phyloP scores from a whole-genome alignment of 1,140 invertebrate species.

The Luehdorfia chinensis region DNA sequence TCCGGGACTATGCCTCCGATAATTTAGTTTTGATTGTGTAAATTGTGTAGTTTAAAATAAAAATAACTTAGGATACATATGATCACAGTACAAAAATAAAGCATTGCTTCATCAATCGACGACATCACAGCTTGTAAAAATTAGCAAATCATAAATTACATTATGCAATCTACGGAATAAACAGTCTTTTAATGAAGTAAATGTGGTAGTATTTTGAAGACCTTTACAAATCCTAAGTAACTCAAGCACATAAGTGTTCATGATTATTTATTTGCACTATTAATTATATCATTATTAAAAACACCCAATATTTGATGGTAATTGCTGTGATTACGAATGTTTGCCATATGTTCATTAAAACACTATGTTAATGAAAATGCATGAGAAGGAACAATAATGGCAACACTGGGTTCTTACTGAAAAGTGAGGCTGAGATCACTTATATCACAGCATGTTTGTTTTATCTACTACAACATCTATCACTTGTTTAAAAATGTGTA shows the following conservation, averaged over 20 bases:
- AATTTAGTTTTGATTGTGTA: conserved; percentile 20
- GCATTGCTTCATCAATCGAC: conserved; percentile 66
- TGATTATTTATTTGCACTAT: too few relatives aligned
- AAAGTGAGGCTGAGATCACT: conserved; percentile 4
- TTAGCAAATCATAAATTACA: conserved; percentile 52
- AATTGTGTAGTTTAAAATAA: conserved; percentile 18
- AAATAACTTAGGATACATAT: conserved; percentile 57
- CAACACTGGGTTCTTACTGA: background rate
- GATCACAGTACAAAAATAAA: conserved; percentile 75
- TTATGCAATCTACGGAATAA: conserved; percentile 29
- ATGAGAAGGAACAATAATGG: background rate
- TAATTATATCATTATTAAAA: too few relatives aligned
- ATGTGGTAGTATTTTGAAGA: too few relatives aligned
- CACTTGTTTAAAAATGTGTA: too few relatives aligned
- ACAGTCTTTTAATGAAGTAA: conserved; percentile 19
- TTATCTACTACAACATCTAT: background rate
- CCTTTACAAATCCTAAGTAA: too few relatives aligned
- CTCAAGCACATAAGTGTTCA: too few relatives aligned
- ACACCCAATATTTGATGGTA: background rate
- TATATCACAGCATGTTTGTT: conserved; percentile 6
- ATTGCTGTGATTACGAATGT: conserved; percentile 1
- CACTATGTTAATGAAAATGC: conserved; percentile 1
- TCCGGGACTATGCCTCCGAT: conserved; percentile 24
- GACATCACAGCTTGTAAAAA: conserved; percentile 67
- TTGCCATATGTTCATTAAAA: background rate